Conservation (phyloP, 2,888 invertebrate genomes). For the Dryococelus australis region DNA sequence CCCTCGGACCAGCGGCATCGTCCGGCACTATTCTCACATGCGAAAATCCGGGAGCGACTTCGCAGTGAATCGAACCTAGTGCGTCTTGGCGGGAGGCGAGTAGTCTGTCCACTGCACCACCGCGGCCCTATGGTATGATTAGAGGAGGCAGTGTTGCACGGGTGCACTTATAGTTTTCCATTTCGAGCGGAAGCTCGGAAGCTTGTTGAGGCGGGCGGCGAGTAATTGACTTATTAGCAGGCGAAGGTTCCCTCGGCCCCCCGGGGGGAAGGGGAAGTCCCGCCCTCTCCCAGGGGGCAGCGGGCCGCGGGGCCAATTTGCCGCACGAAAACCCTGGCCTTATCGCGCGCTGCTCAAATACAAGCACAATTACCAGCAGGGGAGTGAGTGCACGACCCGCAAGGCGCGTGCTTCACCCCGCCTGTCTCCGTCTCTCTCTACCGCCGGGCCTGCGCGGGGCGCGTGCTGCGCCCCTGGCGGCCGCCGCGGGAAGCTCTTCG, state of each 20-base stretch:
- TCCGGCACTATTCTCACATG: too few relatives aligned
- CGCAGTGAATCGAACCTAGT: too few relatives aligned
- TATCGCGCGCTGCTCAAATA: background rate
- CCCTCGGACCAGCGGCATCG: too few relatives aligned
- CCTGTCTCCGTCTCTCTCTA: too few relatives aligned
- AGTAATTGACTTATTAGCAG: slow-evolving; percentile 16
- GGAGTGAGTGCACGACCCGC: background rate
- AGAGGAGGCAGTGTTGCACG: too few relatives aligned
- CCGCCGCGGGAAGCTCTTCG: background rate
- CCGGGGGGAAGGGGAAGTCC: background rate
- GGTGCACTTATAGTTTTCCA: too few relatives aligned
- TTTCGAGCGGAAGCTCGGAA: background rate
- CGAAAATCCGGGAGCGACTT: too few relatives aligned
- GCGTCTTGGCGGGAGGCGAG: too few relatives aligned
- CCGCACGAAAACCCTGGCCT: background rate
- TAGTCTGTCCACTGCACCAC: too few relatives aligned
- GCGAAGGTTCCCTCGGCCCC: background rate
- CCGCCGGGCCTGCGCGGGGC: background rate
- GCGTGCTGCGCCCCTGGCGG: background rate
- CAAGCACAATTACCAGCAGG: too few relatives aligned
- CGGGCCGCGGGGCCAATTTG: background rate
- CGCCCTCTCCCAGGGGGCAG: background rate
- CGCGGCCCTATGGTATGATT: too few relatives aligned
- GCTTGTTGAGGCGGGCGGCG: background rate
- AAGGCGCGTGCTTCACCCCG: background rate